These are phyloP conservation scores for Trogon melanurus DNA, from an alignment of 2,113 vertebrate genomes.

Conservation along the genomic window DNA sequence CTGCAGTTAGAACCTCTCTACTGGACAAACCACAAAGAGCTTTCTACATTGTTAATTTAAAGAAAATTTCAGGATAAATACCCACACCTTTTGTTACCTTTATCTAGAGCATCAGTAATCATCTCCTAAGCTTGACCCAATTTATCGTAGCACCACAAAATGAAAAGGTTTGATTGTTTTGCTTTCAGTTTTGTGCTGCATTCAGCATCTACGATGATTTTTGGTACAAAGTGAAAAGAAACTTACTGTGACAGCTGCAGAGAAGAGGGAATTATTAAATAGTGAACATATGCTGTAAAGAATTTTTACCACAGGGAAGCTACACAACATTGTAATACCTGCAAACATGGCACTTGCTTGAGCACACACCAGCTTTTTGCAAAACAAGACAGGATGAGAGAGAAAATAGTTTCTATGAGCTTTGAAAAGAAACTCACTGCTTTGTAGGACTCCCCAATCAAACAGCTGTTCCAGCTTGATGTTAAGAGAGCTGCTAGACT, in stretches of 20 bases:
- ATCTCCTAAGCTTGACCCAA: not conserved
- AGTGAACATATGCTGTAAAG: not conserved
- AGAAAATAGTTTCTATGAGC: not conserved
- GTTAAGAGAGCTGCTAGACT: not conserved
- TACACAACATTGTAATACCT: not conserved
- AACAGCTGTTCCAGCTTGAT: not conserved
- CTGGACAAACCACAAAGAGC: not conserved
- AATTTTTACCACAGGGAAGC: not conserved
- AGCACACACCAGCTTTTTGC: not conserved
- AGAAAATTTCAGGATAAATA: not conserved
- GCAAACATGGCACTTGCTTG: not conserved
- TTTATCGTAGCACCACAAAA: not conserved
- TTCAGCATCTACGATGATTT: not conserved
- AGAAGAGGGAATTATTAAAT: not conserved
- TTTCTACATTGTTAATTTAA: not conserved
- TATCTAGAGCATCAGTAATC: not conserved
- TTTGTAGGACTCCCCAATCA: not conserved
- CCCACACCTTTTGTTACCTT: not conserved
- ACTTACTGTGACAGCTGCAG: not conserved
- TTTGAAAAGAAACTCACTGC: not conserved
- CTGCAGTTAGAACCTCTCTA: not conserved
- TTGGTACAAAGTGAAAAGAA: not conserved
- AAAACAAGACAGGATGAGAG: not conserved
- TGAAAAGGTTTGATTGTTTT: not conserved
- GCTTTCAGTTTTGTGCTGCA: not conserved